Percentiles rank a stretch among this genome's conserved stretches.
phyloP scores from a whole-genome alignment of 2,113 vertebrate genomes.

The Sander vitreus region DNA sequence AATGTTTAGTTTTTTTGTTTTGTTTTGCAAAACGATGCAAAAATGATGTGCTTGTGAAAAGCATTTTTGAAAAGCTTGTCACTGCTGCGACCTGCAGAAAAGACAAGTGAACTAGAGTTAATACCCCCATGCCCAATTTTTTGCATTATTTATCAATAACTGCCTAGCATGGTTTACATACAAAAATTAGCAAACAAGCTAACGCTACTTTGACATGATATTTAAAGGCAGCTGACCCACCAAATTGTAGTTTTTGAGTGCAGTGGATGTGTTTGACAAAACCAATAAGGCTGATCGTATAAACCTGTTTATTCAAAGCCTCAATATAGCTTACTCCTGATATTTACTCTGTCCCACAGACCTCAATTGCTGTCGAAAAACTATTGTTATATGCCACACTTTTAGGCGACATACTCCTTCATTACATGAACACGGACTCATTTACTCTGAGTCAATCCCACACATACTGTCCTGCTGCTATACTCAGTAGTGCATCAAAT shows the following conservation, averaged over 20 bases:
- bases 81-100: background rate
- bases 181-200: conserved; percentile 1
- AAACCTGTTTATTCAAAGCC: too few relatives aligned
- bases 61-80: background rate
- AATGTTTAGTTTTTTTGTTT: background rate
- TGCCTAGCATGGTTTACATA: background rate
- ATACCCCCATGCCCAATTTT: background rate
- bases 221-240: background rate
- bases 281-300: background rate
- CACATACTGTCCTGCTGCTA: too few relatives aligned
- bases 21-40: background rate
- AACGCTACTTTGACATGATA: background rate
- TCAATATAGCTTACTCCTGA: too few relatives aligned
- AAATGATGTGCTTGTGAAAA: background rate
- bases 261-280: too few relatives aligned
- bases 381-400: too few relatives aligned
- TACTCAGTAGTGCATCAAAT: too few relatives aligned
- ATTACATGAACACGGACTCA: background rate
- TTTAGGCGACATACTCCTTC: too few relatives aligned
- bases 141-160: background rate
- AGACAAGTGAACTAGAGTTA: background rate
- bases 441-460: too few relatives aligned
- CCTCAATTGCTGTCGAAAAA: too few relatives aligned
- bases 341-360: too few relatives aligned
- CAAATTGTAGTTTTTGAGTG: background rate